Evolutionary conservation across 1,140 invertebrate species (phyloP).

Genomic region (Saccostrea echinata): DNA sequence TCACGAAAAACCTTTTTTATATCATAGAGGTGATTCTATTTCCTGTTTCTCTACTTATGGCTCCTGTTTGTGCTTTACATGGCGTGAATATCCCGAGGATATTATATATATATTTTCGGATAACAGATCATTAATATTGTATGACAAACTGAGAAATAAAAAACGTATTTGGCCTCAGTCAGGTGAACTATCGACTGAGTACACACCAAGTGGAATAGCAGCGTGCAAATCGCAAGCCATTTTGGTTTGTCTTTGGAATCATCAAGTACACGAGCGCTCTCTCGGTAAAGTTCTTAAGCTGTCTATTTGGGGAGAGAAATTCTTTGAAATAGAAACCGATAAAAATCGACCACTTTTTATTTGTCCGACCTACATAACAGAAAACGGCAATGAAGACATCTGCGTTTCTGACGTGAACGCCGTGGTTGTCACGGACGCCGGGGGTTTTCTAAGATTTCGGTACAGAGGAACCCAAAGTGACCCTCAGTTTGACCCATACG

Average conservation of each 20-base stretch:
- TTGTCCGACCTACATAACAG: neutral
- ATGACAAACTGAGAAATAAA: too few species aligned
- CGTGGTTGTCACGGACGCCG: neutral
- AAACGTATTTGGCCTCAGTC: too few species aligned
- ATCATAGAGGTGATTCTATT: too few species aligned
- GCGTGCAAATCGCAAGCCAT: neutral
- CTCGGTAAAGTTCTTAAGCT: neutral
- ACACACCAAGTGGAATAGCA: neutral
- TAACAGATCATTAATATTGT: too few species aligned
- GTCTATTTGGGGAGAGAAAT: neutral
- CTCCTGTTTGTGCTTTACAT: too few species aligned
- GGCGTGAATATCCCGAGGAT: too few species aligned
- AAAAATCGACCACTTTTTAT: neutral
- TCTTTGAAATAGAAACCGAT: neutral
- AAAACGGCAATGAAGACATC: neutral
- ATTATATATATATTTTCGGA: too few species aligned
- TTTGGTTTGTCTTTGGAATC: neutral
- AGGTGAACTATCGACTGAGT: neutral
- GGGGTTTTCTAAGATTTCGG: neutral
- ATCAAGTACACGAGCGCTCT: neutral
- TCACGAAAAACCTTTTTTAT: too few species aligned
- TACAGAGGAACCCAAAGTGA: neutral
- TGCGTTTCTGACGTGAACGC: neutral
- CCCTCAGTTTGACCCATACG: neutral
- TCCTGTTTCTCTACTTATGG: too few species aligned